phyloP scores from a whole-genome alignment of 2,797 vertebrate genomes.

The Pipistrellus pipistrellus region DNA sequence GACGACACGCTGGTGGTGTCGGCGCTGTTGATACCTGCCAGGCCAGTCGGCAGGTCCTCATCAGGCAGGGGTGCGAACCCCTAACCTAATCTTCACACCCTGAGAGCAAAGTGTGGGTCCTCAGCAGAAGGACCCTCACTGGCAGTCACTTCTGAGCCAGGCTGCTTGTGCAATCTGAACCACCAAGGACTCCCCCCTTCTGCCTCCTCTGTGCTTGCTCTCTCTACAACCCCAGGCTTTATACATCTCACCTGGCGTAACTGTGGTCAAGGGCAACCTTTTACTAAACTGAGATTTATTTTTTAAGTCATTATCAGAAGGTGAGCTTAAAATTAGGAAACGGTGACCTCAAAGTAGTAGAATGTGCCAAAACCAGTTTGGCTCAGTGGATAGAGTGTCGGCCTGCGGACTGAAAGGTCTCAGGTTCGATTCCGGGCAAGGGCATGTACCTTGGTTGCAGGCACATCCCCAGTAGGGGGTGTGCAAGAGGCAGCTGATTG shows the following conservation, averaged over 20 bases:
- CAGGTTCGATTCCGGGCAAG: no score
- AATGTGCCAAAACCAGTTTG: no score
- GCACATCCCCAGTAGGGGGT: no score
- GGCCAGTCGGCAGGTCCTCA: background rate
- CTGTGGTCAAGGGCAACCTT: background rate
- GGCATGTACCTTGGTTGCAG: no score
- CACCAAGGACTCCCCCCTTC: background rate
- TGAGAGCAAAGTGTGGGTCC: background rate
- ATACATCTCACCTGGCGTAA: background rate
- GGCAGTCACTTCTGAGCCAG: background rate
- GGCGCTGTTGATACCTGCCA: background rate
- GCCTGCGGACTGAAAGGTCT: no score
- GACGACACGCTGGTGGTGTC: background rate
- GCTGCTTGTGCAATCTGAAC: background rate
- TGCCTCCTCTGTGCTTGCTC: no score
- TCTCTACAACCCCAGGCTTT: background rate
- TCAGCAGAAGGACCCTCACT: fast-evolving
- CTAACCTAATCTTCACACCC: background rate
- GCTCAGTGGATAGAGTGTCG: no score
- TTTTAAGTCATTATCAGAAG: slow-evolving; percentile 1
- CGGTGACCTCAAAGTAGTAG: background rate
- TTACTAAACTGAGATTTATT: slow-evolving; percentile 1
- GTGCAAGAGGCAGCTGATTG: no score
- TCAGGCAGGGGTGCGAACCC: background rate
- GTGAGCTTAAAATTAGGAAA: background rate